Percentiles rank a stretch among this genome's conserved stretches.
Evolutionary conservation across 1,140 invertebrate species (phyloP).

Genomic region (Aphelenchoides besseyi): DNA sequence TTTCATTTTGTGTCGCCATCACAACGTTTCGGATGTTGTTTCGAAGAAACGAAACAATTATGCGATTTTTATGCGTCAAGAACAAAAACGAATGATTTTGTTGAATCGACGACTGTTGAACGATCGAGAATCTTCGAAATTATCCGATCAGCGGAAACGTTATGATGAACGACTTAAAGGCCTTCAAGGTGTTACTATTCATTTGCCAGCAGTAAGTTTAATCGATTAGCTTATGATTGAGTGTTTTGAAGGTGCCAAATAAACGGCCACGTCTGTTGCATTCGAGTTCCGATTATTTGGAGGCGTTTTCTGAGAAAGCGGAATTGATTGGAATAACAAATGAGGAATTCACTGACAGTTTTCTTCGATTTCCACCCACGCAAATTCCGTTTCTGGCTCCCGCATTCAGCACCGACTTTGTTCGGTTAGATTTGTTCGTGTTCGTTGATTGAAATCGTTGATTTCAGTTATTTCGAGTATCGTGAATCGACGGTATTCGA

Average conservation of each 20-base stretch:
- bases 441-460: neutral
- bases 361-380: conserved; percentile 25
- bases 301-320: conserved; percentile 51
- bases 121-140: conserved; percentile 31
- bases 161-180: conserved; percentile 18
- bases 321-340: conserved; percentile 35
- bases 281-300: conserved; percentile 36
- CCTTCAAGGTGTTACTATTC: conserved; percentile 4
- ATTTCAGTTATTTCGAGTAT: conserved; percentile 42
- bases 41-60: conserved; percentile 33
- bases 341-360: conserved; percentile 34
- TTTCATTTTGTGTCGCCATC: conserved; percentile 44
- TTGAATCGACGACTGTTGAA: conserved; percentile 27
- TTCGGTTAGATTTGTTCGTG: conserved; percentile 14
- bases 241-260: too few relatives aligned
- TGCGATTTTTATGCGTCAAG: conserved; percentile 42
- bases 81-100: conserved; percentile 37
- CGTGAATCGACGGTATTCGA: conserved; percentile 31
- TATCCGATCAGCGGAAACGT: conserved; percentile 3
- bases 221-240: too few relatives aligned
- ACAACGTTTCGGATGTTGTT: conserved; percentile 36
- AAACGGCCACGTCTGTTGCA: conserved; percentile 41
- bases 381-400: conserved; percentile 35
- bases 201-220: conserved; percentile 14
- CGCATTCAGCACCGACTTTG: conserved; percentile 35